Base-by-base conservation (phyloP, 1,140 invertebrate species). In the Charaxes varanes region DNA sequence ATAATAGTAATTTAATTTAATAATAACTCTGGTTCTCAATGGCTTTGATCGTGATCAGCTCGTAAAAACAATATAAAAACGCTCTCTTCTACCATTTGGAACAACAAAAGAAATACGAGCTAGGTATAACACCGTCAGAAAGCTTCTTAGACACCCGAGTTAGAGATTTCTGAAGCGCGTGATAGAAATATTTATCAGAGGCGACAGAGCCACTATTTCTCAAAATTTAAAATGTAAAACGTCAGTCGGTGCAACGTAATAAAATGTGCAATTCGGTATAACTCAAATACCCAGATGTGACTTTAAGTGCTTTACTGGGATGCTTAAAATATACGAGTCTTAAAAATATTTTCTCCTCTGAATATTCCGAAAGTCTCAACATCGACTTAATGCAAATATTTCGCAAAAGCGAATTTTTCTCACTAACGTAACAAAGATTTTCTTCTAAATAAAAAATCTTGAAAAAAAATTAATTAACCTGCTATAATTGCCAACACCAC, bases 101-200 rank as follows among this genome's bases (percentile, higher is more conserved):
- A 32, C 43, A 28, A 4, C 18, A 22, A 43, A 50, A 30, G 45
- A 58, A 53, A 23, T 41, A 58, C 43, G 38, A 53, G 49, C 51
- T 45, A 50, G 15, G 7, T 41, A 13, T 13, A 18, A 22, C 12
- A 41, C 18, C 19, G 12, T 32, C 13, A 19, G 14, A 31, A 22
- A 14, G 27, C 12, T 62, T 50, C 56, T 60, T 56, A 60, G 51
- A 62, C 59, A 50, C 21, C 35, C 42, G 51, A 52, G 52, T 60
- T 54, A 54, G 47, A 62, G 59, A 62, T 63, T 66, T 56, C 52
- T 45, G 41, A 15, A 27, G 23, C 34, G 57, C 56, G 55, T 58
- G 62, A 59, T 47, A 37, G 49, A 56, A 58, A 59, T 63, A 47
- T 46, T 53, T 54, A 56, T 38, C 41, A 37, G 15, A 12, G 28